Evolutionary conservation across 2,888 invertebrate genomes (phyloP).

Genomic region (Chorisops tibialis): DNA sequence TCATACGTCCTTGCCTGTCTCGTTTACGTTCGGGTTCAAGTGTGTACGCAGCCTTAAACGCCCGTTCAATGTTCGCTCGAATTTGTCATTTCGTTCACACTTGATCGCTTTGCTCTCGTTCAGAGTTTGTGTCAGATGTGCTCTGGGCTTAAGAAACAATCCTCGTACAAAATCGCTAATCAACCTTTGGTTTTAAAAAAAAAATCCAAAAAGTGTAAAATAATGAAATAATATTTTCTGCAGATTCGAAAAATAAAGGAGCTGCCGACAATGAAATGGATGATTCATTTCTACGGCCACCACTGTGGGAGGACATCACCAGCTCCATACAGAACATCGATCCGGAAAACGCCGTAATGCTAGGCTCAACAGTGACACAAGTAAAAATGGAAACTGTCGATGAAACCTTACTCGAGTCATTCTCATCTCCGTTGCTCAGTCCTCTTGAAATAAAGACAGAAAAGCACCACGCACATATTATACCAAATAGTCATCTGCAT

Average conservation of each 20-base stretch:
- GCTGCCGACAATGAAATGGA: slow-evolving; percentile 55
- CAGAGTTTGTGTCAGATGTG: no score
- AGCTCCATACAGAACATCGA: slow-evolving; percentile 87
- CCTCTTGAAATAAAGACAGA: slow-evolving; percentile 80
- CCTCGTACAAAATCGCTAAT: no score
- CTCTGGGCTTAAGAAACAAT: no score
- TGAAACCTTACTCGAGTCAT: slow-evolving; percentile 59
- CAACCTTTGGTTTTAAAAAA: no score
- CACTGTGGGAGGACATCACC: slow-evolving; percentile 88
- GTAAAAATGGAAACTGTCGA: slow-evolving; percentile 78
- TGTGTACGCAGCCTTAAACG: no score
- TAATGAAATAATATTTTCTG: slow-evolving; percentile 28
- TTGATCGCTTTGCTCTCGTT: no score
- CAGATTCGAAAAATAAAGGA: slow-evolving; percentile 52
- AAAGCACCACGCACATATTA: slow-evolving; percentile 52
- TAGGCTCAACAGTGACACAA: slow-evolving; percentile 61
- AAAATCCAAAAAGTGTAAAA: no score
- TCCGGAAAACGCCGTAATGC: slow-evolving; percentile 85
- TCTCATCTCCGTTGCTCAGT: slow-evolving; percentile 69
- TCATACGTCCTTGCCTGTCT: no score
- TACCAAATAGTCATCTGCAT: slow-evolving; percentile 43
- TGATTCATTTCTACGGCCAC: slow-evolving; percentile 82
- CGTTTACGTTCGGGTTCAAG: no score
- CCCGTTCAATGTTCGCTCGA: no score
- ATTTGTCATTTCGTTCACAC: no score